Conservation (phyloP, 2,113 vertebrate genomes). For the Clarias gariepinus region DNA sequence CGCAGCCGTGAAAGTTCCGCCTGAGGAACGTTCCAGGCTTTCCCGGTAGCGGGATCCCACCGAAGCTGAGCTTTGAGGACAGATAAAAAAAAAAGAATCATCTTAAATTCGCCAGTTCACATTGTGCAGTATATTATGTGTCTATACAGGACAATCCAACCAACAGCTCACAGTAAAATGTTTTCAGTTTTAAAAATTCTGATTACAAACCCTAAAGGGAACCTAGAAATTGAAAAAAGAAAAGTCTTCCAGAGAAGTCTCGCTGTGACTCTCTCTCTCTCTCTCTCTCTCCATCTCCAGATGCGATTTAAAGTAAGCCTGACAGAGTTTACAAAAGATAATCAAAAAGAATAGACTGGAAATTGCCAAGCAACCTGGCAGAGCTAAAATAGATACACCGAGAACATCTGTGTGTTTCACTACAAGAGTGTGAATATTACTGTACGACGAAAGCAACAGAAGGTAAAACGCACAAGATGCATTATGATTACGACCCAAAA, state of each 20-base stretch:
- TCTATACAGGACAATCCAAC: not conserved
- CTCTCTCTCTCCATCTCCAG: not conserved
- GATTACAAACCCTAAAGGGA: not conserved
- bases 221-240: not conserved
- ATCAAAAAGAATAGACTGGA: not conserved
- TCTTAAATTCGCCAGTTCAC: not conserved
- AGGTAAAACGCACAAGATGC: not conserved
- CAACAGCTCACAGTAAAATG: not conserved
- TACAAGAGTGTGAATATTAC: not conserved
- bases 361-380: not conserved
- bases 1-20: slow-evolving; percentile 95
- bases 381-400: not conserved
- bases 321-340: not conserved
- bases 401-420: not conserved
- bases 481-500: not conserved
- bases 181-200: not conserved
- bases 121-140: not conserved
- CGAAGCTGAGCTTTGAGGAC: slow-evolving; percentile 89
- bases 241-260: not conserved
- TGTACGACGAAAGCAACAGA: not conserved
- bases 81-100: slow-evolving; percentile 42
- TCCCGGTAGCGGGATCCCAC: slow-evolving; percentile 93
- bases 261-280: not conserved
- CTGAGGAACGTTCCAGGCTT: slow-evolving; percentile 97
- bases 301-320: not conserved